Percentiles rank a stretch among this genome's conserved stretches.
phyloP scores from a whole-genome alignment of 2,797 vertebrate genomes.

The Hoplostethus atlanticus region DNA sequence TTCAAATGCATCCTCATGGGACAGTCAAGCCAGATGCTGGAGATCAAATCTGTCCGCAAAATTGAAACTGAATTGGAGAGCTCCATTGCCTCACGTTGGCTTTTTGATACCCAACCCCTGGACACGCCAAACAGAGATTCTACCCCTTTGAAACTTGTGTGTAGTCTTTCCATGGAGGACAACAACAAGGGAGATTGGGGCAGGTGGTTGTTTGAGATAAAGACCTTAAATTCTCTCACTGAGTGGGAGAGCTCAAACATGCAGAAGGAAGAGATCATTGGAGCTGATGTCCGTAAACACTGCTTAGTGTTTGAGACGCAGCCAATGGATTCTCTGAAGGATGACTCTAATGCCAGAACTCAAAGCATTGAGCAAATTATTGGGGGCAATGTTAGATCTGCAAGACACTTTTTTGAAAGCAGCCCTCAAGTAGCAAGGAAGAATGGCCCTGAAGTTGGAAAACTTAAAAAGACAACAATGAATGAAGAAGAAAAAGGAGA shows the following conservation, averaged over 20 bases:
- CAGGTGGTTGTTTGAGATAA: slow-evolving; percentile 92
- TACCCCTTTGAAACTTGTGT: slow-evolving; percentile 85
- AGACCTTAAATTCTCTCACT: slow-evolving; percentile 86
- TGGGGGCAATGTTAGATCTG: slow-evolving; percentile 90
- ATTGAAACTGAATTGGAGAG: slow-evolving; percentile 89
- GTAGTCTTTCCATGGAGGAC: slow-evolving; percentile 90
- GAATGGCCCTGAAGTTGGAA: slow-evolving; percentile 86
- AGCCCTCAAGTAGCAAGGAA: slow-evolving; percentile 86
- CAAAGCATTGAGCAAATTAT: slow-evolving; percentile 86
- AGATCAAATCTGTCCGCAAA: slow-evolving; percentile 89
- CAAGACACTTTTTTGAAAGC: slow-evolving; percentile 92
- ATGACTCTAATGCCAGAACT: slow-evolving; percentile 81
- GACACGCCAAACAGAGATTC: slow-evolving; percentile 83
- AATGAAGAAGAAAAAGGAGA: slow-evolving; percentile 90
- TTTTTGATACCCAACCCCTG: slow-evolving; percentile 89
- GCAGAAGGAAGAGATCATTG: slow-evolving; percentile 86
- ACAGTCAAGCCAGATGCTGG: slow-evolving; percentile 87
- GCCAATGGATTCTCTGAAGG: slow-evolving; percentile 90
- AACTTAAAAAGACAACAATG: slow-evolving; percentile 84
- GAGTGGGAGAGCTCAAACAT: slow-evolving; percentile 81
- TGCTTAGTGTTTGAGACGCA: slow-evolving; percentile 93
- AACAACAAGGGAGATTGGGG: slow-evolving; percentile 84
- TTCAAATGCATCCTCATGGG: slow-evolving; percentile 90
- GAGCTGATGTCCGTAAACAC: slow-evolving; percentile 90
- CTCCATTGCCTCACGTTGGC: slow-evolving; percentile 88